These are phyloP conservation scores for Cephus cinctus DNA, from an alignment of 1,140 invertebrate species.

Conservation along the genomic window DNA sequence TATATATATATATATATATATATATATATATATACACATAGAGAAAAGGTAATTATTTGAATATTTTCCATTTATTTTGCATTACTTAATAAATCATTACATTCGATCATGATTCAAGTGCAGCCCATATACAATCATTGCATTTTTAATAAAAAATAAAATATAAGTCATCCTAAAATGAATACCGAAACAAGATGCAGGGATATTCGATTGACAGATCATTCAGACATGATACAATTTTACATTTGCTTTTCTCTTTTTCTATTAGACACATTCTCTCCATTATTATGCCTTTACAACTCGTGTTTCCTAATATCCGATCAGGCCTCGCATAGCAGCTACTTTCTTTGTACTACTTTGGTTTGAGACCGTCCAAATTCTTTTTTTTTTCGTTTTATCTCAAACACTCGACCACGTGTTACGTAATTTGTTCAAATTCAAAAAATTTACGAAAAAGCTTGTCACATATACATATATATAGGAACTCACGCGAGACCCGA, in stretches of 20 bases:
- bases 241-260: too few relatives aligned
- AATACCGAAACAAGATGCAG: slow-evolving; percentile 12
- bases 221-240: slow-evolving; percentile 34
- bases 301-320: slow-evolving; percentile 35
- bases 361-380: too few relatives aligned
- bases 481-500: slow-evolving; percentile 35
- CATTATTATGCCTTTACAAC: slow-evolving; percentile 45
- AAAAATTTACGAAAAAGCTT: not conserved
- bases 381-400: too few relatives aligned
- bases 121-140: slow-evolving; percentile 55
- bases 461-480: slow-evolving; percentile 6
- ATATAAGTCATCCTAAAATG: slow-evolving; percentile 29
- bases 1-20: too few relatives aligned
- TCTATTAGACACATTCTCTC: slow-evolving; percentile 41
- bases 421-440: too few relatives aligned
- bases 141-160: slow-evolving; percentile 49
- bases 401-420: too few relatives aligned
- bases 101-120: slow-evolving; percentile 53
- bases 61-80: slow-evolving; percentile 43
- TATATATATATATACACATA: too few relatives aligned
- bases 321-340: slow-evolving; percentile 38
- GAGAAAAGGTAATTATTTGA: too few relatives aligned
- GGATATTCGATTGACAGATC: slow-evolving; percentile 30
- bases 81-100: slow-evolving; percentile 52
- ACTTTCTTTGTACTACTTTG: too few relatives aligned